Evolutionary conservation across 2,113 vertebrate species (phyloP).

Genomic region (Micronycteris hirsuta): DNA sequence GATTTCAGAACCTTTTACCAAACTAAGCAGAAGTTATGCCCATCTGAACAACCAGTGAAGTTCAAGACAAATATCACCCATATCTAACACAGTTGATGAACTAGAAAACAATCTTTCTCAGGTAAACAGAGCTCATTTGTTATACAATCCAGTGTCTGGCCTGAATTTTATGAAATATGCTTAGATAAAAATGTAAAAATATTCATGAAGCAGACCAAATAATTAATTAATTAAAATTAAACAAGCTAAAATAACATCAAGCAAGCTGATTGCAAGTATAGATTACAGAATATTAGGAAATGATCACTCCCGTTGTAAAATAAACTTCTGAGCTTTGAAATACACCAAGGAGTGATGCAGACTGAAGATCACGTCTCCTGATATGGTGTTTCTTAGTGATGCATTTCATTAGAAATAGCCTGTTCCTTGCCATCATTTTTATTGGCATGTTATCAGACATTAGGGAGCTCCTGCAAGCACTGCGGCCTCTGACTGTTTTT

Average conservation of each 20-base stretch:
- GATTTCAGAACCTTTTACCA: not conserved
- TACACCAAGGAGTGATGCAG: not conserved
- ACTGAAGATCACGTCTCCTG: not conserved
- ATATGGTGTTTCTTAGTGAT: not conserved
- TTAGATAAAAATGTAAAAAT: not conserved
- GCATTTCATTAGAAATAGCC: not conserved
- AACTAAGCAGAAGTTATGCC: not conserved
- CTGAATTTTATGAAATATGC: not conserved
- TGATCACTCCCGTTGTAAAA: not conserved
- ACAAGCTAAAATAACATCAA: not conserved
- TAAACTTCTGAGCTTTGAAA: not conserved
- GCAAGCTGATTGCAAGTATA: not conserved
- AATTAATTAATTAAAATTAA: constrained; percentile 32
- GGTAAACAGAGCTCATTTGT: not conserved
- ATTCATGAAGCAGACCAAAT: not conserved
- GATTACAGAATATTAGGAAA: not conserved
- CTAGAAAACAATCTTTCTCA: not conserved
- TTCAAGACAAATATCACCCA: not conserved
- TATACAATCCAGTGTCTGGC: not conserved
- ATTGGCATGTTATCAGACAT: not conserved
- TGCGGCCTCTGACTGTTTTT: not conserved
- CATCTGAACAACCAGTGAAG: not conserved
- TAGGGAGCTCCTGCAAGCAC: not conserved
- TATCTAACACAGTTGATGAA: not conserved
- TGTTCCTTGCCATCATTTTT: not conserved